A percentile compares a stretch with the other conserved stretches of the same genome.
Evolutionary conservation across 1,140 invertebrate genomes (phyloP).

Genomic region (Zaprionus nigranus): DNA sequence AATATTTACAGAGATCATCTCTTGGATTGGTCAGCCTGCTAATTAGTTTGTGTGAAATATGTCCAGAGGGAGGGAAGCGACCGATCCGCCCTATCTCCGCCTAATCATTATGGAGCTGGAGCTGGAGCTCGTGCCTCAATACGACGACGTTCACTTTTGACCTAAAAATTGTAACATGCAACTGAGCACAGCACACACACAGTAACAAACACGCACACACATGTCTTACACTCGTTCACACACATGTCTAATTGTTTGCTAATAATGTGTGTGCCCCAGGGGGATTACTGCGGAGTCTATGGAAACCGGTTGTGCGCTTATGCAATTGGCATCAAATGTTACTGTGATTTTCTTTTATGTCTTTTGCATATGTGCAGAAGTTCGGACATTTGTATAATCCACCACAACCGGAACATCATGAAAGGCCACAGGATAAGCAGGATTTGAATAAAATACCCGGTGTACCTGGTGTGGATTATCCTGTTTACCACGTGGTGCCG

Average conservation of each 20-base stretch:
- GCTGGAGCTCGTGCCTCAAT: conserved; percentile 8
- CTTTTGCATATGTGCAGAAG: conserved; percentile 53
- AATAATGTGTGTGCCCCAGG: conserved; percentile 52
- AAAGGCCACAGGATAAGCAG: conserved; percentile 87
- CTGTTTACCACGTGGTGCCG: conserved; percentile 90
- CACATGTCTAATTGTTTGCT: conserved; percentile 59
- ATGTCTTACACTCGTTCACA: conserved; percentile 30
- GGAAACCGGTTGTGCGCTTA: conserved; percentile 71
- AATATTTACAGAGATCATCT: conserved; percentile 12
- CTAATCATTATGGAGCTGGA: conserved; percentile 6
- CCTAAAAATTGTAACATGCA: conserved; percentile 83
- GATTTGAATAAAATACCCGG: conserved; percentile 92
- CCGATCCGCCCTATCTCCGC: conserved; percentile 1
- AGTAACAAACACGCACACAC: conserved; percentile 12
- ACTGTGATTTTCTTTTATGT: conserved; percentile 39
- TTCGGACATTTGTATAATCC: conserved; percentile 76
- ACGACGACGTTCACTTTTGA: conserved; percentile 81
- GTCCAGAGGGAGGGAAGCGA: conserved; percentile 8
- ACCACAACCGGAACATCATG: conserved; percentile 66
- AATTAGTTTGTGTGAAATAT: conserved; percentile 24
- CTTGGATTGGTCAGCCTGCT: conserved; percentile 7
- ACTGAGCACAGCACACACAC: conserved; percentile 44
- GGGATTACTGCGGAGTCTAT: conserved; percentile 35
- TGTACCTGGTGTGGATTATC: conserved; percentile 90
- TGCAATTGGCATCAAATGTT: conserved; percentile 57